Conservation (phyloP, 2,888 invertebrate genomes). For the Agrochola lota region DNA sequence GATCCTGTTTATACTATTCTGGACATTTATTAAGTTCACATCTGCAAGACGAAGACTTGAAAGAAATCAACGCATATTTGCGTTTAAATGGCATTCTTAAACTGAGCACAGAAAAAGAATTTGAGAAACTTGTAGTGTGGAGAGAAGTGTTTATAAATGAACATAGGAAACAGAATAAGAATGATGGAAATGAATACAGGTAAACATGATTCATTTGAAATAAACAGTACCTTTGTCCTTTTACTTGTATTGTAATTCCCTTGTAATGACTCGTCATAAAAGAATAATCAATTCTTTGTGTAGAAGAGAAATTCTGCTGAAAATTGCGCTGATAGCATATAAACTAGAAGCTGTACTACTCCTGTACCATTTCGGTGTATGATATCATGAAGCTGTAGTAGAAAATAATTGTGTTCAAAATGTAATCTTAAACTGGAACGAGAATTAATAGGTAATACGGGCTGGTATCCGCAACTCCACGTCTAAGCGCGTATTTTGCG, state of each 20-base stretch:
- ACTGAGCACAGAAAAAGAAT: constrained; percentile 91
- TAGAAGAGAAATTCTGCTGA: not conserved
- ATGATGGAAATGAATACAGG: constrained; percentile 82
- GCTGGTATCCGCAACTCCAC: no score
- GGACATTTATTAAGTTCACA: constrained; percentile 95
- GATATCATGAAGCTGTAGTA: not conserved
- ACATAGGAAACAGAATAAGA: constrained; percentile 80
- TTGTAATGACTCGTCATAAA: not conserved
- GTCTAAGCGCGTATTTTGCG: no score
- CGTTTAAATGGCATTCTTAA: constrained; percentile 94
- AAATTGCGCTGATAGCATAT: not conserved
- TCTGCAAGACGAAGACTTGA: constrained; percentile 93
- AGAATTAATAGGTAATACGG: no score
- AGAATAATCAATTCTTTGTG: not conserved
- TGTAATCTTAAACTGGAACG: not conserved
- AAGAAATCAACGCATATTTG: constrained; percentile 94
- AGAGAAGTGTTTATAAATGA: constrained; percentile 92
- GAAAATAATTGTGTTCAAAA: not conserved
- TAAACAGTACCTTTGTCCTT: constrained; percentile 4
- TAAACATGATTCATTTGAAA: constrained; percentile 50
- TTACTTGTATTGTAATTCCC: not conserved
- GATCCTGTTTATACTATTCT: constrained; percentile 91
- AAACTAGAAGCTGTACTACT: not conserved
- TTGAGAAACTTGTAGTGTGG: constrained; percentile 94
- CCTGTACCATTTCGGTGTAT: not conserved